Percentiles rank a stretch among this genome's conserved stretches.
phyloP scores from a whole-genome alignment of 2,113 vertebrate species.

The Chrysemys picta region DNA sequence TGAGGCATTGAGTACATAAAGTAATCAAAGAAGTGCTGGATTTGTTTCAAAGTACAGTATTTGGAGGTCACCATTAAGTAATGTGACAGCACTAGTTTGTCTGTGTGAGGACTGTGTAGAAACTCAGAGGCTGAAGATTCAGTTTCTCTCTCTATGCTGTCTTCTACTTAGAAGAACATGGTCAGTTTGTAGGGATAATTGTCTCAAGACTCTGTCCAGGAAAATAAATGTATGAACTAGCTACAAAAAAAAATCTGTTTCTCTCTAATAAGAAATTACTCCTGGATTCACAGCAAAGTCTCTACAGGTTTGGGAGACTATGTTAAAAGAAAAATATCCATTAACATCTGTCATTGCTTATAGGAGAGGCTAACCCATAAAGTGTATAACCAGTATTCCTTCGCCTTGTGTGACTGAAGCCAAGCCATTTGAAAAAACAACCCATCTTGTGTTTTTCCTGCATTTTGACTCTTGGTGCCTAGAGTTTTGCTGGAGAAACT shows the following conservation, averaged over 20 bases:
- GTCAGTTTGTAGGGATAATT: conserved; percentile 29
- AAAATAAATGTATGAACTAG: conserved; percentile 47
- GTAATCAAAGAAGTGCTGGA: not conserved
- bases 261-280: conserved; percentile 40
- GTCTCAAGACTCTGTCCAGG: conserved; percentile 32
- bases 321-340: conserved; percentile 59
- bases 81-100: not conserved
- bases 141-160: conserved; percentile 20
- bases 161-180: conserved; percentile 37
- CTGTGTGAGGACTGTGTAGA: conserved; percentile 35
- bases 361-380: conserved; percentile 60
- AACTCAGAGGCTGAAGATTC: conserved; percentile 10
- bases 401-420: conserved; percentile 38
- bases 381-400: conserved; percentile 60
- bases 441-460: conserved; percentile 38
- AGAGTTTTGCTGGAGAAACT: conserved; percentile 51
- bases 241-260: conserved; percentile 47
- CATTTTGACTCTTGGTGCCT: conserved; percentile 37
- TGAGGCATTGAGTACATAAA: not conserved
- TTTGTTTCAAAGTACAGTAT: conserved; percentile 30
- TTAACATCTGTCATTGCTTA: conserved; percentile 66
- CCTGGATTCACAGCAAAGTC: conserved; percentile 55
- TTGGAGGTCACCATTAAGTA: conserved; percentile 19
- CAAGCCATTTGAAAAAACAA: conserved; percentile 61
- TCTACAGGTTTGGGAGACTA: conserved; percentile 43